Base-by-base conservation (phyloP, 2,888 invertebrate species). In the Apamea anceps region DNA sequence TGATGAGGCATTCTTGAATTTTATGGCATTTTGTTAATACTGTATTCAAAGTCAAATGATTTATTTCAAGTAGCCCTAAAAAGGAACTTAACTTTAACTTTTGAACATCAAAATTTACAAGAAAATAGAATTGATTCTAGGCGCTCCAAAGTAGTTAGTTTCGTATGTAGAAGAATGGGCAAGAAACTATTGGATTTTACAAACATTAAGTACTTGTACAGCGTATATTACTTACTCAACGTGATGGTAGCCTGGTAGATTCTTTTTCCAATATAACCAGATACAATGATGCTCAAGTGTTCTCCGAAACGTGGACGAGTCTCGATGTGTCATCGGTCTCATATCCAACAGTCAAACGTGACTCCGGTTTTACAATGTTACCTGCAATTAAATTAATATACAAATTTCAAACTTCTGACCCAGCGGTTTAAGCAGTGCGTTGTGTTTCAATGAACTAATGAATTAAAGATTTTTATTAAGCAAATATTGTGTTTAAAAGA, bases 241-340 rank as follows among this genome's bases (percentile, higher is more conserved):
- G 6, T n/a, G 15, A 15, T 15, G 51, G 1, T 18, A 54, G 10
- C 18, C 25, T 18, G 37, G 32, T 32, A 18, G 2, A 4, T 6
- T 48, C 25, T 12, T 32, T n/a, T 12, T n/a, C 10, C 7, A 48
- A 51, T 51, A 51, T 32, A 68, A 8, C 13, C 1, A 25, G 15
- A 57, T 57, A 25, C 28, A 28, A 42, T 37, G 10, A 67, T 18
- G n/a, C 13, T 8, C 25, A n/a, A 12, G 25, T 4, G 4, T 66
- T 65, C 45, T 25, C 7, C 21, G 15, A 32, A 32, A 32, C 32
- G 2, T 32, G 32, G 32, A 32, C 2, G 32, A 2, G 32, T 32
- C n/a, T 32, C 0, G n/a, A 54, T 65, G 63, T 54, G 65, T 76
- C 76, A 60, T 28, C 37, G 18, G 28, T 77, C 10, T 63, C 42